phyloP scores from a whole-genome alignment of 53 echinoderm and acorn worm species.

The Echinarachnius parma region DNA sequence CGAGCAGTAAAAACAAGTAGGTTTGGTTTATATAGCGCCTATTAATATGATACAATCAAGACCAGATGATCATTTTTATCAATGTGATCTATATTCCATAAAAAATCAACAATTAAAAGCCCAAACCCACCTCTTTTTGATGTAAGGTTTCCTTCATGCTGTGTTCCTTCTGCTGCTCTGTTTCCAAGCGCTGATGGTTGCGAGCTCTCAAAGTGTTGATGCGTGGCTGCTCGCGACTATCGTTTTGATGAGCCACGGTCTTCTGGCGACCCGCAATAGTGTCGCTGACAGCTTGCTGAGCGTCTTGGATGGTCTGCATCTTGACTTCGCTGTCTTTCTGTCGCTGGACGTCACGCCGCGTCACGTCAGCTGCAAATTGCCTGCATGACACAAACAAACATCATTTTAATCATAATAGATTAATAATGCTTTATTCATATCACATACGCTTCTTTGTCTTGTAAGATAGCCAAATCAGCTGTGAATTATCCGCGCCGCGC shows the following conservation, averaged over 20 bases:
- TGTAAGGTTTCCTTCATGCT: constrained; percentile 66
- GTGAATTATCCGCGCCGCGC: too few relatives aligned
- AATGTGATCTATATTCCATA: too few relatives aligned
- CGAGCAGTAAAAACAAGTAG: too few relatives aligned
- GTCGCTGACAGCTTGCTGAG: constrained; percentile 66
- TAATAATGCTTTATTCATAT: too few relatives aligned
- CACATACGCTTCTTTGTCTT: too few relatives aligned
- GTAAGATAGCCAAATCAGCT: too few relatives aligned
- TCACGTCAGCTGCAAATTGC: constrained; percentile 73
- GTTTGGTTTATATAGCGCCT: too few relatives aligned
- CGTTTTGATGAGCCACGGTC: constrained; percentile 45
- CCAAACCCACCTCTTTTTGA: constrained; percentile 84
- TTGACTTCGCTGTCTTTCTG: constrained; percentile 74
- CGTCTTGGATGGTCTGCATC: constrained; percentile 44
- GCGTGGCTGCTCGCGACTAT: constrained; percentile 50
- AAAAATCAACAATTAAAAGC: too few relatives aligned
- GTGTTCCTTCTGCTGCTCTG: constrained; percentile 65
- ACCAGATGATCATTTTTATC: too few relatives aligned
- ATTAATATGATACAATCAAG: too few relatives aligned
- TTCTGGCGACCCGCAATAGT: constrained; percentile 61
- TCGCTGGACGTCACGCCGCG: constrained; percentile 70
- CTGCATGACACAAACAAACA: constrained; percentile 32
- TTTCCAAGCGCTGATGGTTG: constrained; percentile 61
- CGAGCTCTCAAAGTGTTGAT: constrained; percentile 52
- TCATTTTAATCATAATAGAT: too few relatives aligned